A percentile compares a stretch with the other conserved stretches of the same genome.
Evolutionary conservation across 2,888 invertebrate genomes (phyloP).

Genomic region (Scaeva pyrastri): DNA sequence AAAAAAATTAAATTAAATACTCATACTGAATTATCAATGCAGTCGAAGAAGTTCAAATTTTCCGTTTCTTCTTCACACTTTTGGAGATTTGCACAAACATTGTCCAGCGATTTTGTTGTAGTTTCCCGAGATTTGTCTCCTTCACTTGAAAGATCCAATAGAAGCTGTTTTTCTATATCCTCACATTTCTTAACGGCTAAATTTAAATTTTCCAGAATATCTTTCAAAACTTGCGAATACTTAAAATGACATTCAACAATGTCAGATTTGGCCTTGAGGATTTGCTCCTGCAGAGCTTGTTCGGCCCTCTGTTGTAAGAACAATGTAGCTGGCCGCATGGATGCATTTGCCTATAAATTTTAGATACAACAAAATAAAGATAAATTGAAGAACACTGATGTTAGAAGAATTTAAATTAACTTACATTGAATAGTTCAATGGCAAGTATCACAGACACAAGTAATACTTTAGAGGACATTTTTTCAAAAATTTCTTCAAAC

Average conservation of each 20-base stretch:
- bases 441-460: neutral
- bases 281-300: neutral
- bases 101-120: neutral
- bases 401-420: neutral
- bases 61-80: neutral
- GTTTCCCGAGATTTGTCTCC: neutral
- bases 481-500: neutral
- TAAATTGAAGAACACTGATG: neutral
- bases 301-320: neutral
- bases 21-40: neutral
- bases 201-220: neutral
- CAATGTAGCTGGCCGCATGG: neutral
- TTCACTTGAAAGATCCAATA: neutral
- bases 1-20: neutral
- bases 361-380: neutral
- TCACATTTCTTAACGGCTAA: neutral
- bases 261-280: neutral
- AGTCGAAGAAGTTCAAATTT: conserved; percentile 16
- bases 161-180: neutral
- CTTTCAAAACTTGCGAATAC: neutral
- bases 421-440: neutral
- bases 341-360: neutral
- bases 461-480: neutral
- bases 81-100: neutral
- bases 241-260: neutral